These are phyloP conservation scores for Anas georgica DNA, from an alignment of 2,797 vertebrate genomes.

Conservation along the genomic window DNA sequence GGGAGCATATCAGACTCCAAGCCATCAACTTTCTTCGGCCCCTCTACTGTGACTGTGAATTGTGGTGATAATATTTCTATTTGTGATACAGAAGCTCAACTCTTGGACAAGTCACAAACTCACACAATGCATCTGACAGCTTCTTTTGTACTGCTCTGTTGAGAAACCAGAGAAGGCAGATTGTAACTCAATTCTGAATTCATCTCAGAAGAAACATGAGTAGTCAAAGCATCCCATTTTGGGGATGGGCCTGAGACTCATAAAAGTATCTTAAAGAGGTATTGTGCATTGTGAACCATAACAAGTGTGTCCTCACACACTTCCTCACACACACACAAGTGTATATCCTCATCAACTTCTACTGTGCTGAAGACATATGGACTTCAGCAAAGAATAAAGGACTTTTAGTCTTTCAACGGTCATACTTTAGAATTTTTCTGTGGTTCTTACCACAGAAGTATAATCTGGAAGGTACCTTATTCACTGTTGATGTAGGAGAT, in stretches of 20 bases:
- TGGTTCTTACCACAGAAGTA: not conserved
- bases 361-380: not conserved
- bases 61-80: not conserved
- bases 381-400: not conserved
- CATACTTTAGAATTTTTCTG: not conserved
- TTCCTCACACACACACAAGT: no score
- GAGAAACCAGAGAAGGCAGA: not conserved
- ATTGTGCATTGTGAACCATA: not conserved
- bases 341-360: not conserved
- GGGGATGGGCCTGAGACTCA: not conserved
- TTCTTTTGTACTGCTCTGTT: not conserved
- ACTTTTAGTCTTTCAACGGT: not conserved
- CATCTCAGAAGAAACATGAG: fast-evolving
- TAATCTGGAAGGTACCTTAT: not conserved
- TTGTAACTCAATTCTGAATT: not conserved
- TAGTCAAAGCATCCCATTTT: not conserved
- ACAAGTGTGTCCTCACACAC: not conserved
- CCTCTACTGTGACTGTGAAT: not conserved
- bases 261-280: not conserved
- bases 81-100: not conserved
- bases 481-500: not conserved
- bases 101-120: not conserved
- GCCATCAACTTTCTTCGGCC: not conserved
- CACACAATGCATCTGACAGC: not conserved
- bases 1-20: not conserved